Evolutionary conservation across 2,113 vertebrate genomes (phyloP), one percentile per base, ranked within the genome.

Genomic region (Coracopsis vasa): DNA sequence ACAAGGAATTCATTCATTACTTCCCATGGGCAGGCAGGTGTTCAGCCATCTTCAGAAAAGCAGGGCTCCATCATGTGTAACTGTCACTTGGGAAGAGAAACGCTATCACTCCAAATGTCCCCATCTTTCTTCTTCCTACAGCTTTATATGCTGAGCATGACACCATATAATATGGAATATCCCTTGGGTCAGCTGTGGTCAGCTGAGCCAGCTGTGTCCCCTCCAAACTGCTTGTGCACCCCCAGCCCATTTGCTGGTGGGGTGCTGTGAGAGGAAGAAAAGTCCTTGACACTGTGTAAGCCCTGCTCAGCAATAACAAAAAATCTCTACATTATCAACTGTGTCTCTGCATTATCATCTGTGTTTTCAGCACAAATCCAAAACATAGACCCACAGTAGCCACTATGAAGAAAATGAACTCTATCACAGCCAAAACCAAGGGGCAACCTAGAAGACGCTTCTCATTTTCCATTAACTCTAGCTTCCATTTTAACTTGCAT

Each of bases 11-110:
- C 4, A 62, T 37, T 69, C 11, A 20, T 10, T 15, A 1, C 21
- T 31, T 78, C 37, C 21, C 37, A 27, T 51, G 0, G 2, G 11
- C 50, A 58, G 51, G 51, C 42, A 48, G 15, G 29, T 24, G 42
- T 56, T 66, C 61, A 53, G 11, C 31, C 29, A n/a, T 10, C 29
- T 39, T 29, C 24, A 56, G 61, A 29, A 56, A 24, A 66, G 15
- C 33, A 24, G 11, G 39, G 7, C 39, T 45, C 58, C 35, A 14
- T 29, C 48, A 65, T 1, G 2, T 1, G 0, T 27, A 56, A 13
- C 0, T 0, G 16, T 80, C 29, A 56, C 31, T 20, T 25, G 35
- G 29, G 35, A 65, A 72, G 12, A 72, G 19, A 58, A 58, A 24
- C 9, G 20, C 54, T 6, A 20, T 24, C 2, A 25, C 13, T 54